phyloP scores from a whole-genome alignment of 53 echinoderm and acorn worm genomes.

The Paracentrotus lividus region DNA sequence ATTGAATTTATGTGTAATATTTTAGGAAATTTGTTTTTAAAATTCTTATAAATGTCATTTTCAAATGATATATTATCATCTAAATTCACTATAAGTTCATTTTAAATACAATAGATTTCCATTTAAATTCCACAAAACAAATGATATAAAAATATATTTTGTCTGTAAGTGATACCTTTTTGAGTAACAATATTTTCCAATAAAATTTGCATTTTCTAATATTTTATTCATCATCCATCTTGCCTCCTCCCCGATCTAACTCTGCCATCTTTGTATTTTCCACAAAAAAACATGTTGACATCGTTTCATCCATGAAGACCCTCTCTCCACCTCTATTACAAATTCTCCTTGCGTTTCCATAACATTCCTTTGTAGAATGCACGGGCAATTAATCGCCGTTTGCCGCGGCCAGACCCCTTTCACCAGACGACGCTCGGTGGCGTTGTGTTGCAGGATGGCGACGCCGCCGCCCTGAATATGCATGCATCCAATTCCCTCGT shows the following conservation, averaged over 20 bases:
- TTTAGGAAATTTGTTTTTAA: no score
- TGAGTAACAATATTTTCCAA: not conserved
- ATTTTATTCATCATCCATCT: not conserved
- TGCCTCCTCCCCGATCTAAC: not conserved
- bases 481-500: conserved; percentile 40
- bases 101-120: no score
- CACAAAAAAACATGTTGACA: conserved; percentile 14
- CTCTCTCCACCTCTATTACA: conserved; percentile 16
- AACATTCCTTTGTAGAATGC: conserved; percentile 51
- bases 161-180: not conserved
- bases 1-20: not conserved
- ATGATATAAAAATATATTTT: not conserved
- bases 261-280: not conserved
- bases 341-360: not conserved
- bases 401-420: not conserved
- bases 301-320: not conserved
- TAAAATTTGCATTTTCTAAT: not conserved
- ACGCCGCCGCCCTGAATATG: conserved; percentile 56
- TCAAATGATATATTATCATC: not conserved
- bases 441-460: conserved; percentile 14
- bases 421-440: not conserved
- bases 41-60: not conserved
- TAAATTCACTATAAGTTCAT: not conserved
- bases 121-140: not conserved
- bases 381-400: conserved; percentile 41